Base-by-base conservation (phyloP, 2,113 vertebrate species). In the Cyphomyrus discorhynchus region DNA sequence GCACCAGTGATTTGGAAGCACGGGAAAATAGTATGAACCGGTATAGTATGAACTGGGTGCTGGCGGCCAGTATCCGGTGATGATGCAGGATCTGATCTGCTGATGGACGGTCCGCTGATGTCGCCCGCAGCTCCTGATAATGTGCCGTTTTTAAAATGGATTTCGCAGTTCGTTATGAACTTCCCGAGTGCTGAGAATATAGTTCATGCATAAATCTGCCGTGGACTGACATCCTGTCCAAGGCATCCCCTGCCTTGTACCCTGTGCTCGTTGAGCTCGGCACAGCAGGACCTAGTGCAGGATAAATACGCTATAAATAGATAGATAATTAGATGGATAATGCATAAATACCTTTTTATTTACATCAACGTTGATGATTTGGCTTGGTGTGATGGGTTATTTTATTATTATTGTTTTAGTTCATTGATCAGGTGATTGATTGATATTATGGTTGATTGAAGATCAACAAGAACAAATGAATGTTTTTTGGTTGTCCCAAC, bases 11-110 rank as follows among this genome's bases (percentile, higher is more conserved):
- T 21, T 49, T 35, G 13, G 21, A 15, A 10, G 74, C 88, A 94
- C 92, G 92, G 94, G 93, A 93, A 92, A 92, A 93, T 94, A 94
- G 42, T 46, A 95, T 95, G 94, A 94, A 92, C 93, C 92, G 90
- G 90, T 92, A n/a, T n/a, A n/a, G n/a, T n/a, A n/a, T n/a, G n/a
- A n/a, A n/a, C 92, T 24, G 91, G 91, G 92, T 94, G 94, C 94
- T 94, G 94, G 83, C 21, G 13, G 47, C 45, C 7, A 21, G 10
- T 86, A 21, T 42, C 13, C 77, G 35, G n/a, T 47, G 39, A 82
- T 42, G 27, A 89, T 46, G 13, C 7, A 42, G 15, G 66, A 17
- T 82, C 10, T 47, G 45, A 8, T 24, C 8, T 3, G 53, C 53
- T 6, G 53, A 56, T n/a, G 56, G 21, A 35, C 77, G 84, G 45